Conservation (phyloP, 2,888 invertebrate genomes). For the Ferrisia virgata region DNA sequence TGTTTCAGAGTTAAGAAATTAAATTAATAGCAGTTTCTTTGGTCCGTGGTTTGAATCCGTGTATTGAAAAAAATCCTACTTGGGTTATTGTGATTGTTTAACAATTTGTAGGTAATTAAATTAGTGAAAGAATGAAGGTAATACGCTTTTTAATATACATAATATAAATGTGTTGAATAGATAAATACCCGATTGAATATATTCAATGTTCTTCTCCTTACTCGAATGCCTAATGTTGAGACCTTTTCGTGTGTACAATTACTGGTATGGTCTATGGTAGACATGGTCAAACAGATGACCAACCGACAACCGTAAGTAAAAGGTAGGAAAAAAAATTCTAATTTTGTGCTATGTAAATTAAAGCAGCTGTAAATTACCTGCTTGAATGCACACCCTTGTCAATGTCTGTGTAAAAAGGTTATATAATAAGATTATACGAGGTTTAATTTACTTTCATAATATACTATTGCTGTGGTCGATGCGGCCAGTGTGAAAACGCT, state of each 20-base stretch:
- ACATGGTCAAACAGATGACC: background rate
- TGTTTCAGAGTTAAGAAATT: too few relatives aligned
- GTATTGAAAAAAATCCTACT: too few relatives aligned
- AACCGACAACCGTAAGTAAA: background rate
- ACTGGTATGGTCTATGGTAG: background rate
- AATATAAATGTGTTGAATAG: too few relatives aligned
- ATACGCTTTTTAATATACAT: too few relatives aligned
- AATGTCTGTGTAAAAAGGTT: conserved; percentile 9
- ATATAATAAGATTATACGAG: background rate
- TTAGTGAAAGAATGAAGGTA: too few relatives aligned
- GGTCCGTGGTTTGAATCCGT: too few relatives aligned
- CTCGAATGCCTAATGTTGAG: too few relatives aligned
- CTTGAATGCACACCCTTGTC: background rate
- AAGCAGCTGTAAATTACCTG: conserved; percentile 8
- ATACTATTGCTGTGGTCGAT: background rate
- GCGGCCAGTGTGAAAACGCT: conserved; percentile 17
- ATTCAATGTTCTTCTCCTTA: too few relatives aligned
- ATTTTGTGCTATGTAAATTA: background rate
- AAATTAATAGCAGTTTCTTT: too few relatives aligned
- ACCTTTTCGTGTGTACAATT: background rate
- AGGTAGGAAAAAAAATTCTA: background rate
- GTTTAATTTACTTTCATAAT: background rate
- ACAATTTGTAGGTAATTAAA: too few relatives aligned
- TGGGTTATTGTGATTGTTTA: too few relatives aligned
- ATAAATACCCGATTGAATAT: too few relatives aligned